These are phyloP conservation scores for Sphaerophoria rueppellii DNA, from an alignment of 2,888 invertebrate genomes.

Conservation along the genomic window DNA sequence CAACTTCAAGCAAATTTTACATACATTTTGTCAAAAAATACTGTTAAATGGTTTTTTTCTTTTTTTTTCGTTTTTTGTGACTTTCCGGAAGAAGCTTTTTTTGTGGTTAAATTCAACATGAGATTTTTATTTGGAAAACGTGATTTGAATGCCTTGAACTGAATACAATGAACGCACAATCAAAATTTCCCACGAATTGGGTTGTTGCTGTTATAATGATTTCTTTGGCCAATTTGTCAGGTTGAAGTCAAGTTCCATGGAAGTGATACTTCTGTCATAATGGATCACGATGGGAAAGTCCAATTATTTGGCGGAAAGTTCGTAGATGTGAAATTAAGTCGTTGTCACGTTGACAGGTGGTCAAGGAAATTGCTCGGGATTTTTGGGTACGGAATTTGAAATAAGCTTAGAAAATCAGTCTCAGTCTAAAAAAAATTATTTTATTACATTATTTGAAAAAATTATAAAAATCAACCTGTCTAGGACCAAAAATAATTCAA, in stretches of 20 bases:
- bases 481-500: no score
- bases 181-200: conserved; percentile 66
- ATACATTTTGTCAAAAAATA: conserved; percentile 14
- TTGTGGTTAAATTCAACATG: conserved; percentile 51
- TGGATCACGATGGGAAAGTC: no score
- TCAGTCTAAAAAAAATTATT: no score
- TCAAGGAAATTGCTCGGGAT: no score
- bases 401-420: no score
- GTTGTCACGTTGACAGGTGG: no score
- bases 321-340: no score
- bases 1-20: conserved; percentile 15
- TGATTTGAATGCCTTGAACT: conserved; percentile 58
- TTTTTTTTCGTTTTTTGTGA: neutral
- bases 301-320: no score
- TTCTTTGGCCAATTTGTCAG: conserved; percentile 60
- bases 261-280: neutral
- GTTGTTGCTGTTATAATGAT: conserved; percentile 24
- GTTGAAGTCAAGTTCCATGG: conserved; percentile 23
- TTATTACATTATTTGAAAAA: no score
- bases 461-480: no score
- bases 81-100: conserved; percentile 50
- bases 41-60: neutral
- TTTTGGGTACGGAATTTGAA: no score
- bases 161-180: conserved; percentile 51
- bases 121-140: conserved; percentile 63